Conservation (phyloP, 2,797 vertebrate genomes). For the Zenarchopterus dispar region DNA sequence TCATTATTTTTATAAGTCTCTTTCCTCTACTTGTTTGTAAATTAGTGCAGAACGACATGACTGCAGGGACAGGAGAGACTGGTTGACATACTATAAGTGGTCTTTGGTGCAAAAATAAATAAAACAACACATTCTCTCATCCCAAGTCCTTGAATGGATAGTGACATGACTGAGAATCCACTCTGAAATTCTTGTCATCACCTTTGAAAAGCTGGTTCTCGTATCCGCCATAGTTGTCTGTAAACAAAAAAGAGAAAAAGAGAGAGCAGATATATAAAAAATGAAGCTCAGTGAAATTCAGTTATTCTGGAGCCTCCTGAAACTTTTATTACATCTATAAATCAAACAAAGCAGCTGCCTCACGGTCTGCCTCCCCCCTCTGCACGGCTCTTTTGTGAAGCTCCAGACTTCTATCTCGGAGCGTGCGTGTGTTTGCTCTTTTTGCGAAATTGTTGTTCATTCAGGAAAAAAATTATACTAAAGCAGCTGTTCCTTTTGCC, state of each 20-base stretch:
- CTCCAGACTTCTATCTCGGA: slow-evolving; percentile 13
- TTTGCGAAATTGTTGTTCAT: slow-evolving; percentile 21
- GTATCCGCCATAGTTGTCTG: slow-evolving; percentile 83
- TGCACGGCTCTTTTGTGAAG: slow-evolving; percentile 3
- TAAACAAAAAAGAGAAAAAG: slow-evolving; percentile 40
- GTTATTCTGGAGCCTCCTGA: slow-evolving; percentile 27
- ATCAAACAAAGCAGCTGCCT: slow-evolving; percentile 49
- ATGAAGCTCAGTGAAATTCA: slow-evolving; percentile 25
- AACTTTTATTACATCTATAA: slow-evolving; percentile 52
- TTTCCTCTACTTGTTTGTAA: too few relatives aligned
- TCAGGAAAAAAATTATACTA: slow-evolving; percentile 25
- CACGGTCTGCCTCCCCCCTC: slow-evolving; percentile 4
- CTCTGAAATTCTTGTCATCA: slow-evolving; percentile 40
- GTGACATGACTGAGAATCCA: too few relatives aligned
- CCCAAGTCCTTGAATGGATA: too few relatives aligned
- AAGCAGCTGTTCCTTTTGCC: slow-evolving; percentile 35
- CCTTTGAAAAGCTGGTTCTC: slow-evolving; percentile 89
- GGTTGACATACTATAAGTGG: too few relatives aligned
- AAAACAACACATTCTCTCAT: too few relatives aligned
- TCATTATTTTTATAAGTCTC: too few relatives aligned
- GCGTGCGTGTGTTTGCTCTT: not conserved
- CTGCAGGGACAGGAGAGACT: too few relatives aligned
- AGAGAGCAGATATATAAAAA: slow-evolving; percentile 36
- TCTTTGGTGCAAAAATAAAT: too few relatives aligned
- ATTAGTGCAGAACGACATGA: too few relatives aligned